A percentile compares a stretch with the other conserved stretches of the same genome.
phyloP scores from a whole-genome alignment of 2,113 vertebrate species.

The Zapornia atra region DNA sequence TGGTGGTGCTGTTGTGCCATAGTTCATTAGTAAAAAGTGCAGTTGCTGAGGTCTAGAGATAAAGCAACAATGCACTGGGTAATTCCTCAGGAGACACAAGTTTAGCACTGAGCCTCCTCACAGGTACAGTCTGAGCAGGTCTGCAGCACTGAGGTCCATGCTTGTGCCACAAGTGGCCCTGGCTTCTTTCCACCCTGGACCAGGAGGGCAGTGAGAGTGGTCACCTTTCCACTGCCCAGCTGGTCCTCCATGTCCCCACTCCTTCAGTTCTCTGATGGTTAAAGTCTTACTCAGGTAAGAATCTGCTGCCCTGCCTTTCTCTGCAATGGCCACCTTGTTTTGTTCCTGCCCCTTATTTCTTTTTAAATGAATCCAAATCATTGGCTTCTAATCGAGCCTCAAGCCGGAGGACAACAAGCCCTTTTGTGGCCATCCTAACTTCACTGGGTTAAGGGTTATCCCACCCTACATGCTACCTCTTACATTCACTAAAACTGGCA shows the following conservation, averaged over 20 bases:
- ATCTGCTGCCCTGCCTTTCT: not conserved
- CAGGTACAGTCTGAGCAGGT: not conserved
- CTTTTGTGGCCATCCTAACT: not conserved
- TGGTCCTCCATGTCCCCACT: not conserved
- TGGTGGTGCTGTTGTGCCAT: not conserved
- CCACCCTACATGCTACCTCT: not conserved
- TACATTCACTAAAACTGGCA: not conserved
- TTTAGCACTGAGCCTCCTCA: not conserved
- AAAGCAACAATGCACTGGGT: not conserved
- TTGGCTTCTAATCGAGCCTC: not conserved
- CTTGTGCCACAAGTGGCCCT: not conserved
- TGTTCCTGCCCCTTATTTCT: not conserved
- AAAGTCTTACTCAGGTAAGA: not conserved
- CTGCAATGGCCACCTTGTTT: not conserved
- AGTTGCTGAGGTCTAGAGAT: not conserved
- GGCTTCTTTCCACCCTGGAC: not conserved
- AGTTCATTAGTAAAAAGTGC: not conserved
- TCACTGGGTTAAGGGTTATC: not conserved
- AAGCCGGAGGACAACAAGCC: not conserved
- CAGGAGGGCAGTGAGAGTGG: fast-evolving
- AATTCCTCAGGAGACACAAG: not conserved
- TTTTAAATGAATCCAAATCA: not conserved
- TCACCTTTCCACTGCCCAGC: not conserved
- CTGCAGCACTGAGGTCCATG: not conserved
- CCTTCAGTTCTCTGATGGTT: not conserved